A percentile compares a stretch with the other conserved stretches of the same genome.
Evolutionary conservation across 2,113 vertebrate species (phyloP).

Genomic region (human): DNA sequence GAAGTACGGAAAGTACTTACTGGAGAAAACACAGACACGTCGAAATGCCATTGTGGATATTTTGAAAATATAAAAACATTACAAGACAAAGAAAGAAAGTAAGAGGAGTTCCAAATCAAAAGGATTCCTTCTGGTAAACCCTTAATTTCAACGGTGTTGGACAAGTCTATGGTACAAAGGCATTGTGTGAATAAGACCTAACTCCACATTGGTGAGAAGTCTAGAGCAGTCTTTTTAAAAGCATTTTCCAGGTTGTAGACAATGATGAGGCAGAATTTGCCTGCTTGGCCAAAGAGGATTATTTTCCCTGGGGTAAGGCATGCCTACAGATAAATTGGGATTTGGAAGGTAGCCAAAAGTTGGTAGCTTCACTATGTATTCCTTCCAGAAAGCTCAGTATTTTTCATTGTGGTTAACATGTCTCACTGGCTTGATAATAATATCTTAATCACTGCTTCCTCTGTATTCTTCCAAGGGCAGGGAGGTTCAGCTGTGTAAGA

Average conservation of each 20-base stretch:
- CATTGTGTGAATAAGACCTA: neutral
- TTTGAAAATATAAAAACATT: neutral
- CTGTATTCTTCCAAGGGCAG: neutral
- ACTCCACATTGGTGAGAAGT: neutral
- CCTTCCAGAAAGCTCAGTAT: neutral
- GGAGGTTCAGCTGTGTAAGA: neutral
- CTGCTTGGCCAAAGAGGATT: neutral
- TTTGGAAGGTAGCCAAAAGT: neutral
- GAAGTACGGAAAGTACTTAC: slow-evolving; percentile 35
- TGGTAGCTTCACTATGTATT: neutral
- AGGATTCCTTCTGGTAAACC: neutral
- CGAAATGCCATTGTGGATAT: slow-evolving; percentile 40
- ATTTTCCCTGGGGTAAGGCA: neutral
- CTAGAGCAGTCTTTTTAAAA: neutral
- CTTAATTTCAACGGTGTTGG: neutral
- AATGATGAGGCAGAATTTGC: neutral
- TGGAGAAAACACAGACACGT: neutral
- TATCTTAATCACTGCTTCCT: neutral
- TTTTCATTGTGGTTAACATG: neutral
- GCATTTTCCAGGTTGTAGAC: neutral
- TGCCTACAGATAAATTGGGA: neutral
- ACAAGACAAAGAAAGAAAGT: slow-evolving; percentile 8
- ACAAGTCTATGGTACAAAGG: neutral
- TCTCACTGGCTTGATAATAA: neutral
- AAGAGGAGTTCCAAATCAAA: neutral